Conservation (phyloP, 2,797 vertebrate genomes). For the Coreius guichenoti region DNA sequence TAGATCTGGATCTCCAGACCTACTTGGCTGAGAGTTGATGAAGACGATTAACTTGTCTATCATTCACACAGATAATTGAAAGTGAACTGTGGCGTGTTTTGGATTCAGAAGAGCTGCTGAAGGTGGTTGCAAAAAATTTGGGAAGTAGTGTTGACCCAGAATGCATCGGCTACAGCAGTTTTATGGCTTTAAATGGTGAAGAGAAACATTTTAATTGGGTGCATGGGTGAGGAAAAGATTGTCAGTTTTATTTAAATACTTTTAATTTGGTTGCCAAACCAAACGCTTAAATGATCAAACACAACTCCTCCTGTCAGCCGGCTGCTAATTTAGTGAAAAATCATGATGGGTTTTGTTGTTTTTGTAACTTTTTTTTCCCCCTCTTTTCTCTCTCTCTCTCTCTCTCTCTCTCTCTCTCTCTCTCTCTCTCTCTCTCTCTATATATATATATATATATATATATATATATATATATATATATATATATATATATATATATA, state of each 20-base stretch:
- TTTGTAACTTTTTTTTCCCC: background rate
- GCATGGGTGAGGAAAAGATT: background rate
- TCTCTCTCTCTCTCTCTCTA: no score
- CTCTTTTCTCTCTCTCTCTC: no score
- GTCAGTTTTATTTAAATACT: slow-evolving; percentile 18
- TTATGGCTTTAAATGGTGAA: background rate
- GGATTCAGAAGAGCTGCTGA: slow-evolving; percentile 13
- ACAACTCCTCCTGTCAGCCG: background rate
- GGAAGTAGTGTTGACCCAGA: background rate
- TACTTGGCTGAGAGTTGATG: slow-evolving; percentile 40
- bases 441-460: no score
- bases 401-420: no score
- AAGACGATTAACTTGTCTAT: slow-evolving; percentile 41
- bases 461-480: no score
- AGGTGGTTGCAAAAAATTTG: background rate
- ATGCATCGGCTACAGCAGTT: background rate
- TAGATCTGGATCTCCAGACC: slow-evolving; percentile 26
- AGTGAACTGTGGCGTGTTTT: slow-evolving; percentile 7
- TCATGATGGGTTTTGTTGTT: background rate
- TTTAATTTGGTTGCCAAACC: slow-evolving; percentile 20
- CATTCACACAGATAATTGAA: slow-evolving; percentile 53
- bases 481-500: no score
- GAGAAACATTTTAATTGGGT: slow-evolving; percentile 9
- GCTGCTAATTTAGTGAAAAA: background rate
- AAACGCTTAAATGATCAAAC: background rate